Percentiles rank a stretch among this genome's conserved stretches.
Evolutionary conservation across 2,888 invertebrate species (phyloP).

Genomic region (Diloba caeruleocephala): DNA sequence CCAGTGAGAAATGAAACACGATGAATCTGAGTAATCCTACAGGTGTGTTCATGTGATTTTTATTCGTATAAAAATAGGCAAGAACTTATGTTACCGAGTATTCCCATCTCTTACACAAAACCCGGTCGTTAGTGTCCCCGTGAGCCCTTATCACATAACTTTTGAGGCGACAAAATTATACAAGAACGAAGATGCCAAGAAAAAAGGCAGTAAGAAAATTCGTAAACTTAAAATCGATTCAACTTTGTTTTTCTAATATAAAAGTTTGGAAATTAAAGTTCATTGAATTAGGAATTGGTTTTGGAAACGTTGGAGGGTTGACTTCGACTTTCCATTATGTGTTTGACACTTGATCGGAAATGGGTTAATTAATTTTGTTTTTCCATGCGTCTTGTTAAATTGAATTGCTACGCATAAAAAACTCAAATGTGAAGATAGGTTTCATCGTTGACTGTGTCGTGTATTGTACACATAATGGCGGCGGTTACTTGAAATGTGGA

Average conservation of each 20-base stretch:
- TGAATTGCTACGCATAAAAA: too few species aligned
- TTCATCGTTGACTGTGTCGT: too few species aligned
- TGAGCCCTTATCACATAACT: slow-evolving; percentile 43
- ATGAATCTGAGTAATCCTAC: slow-evolving; percentile 28
- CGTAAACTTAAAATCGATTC: slow-evolving; percentile 48
- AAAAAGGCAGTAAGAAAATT: slow-evolving; percentile 29
- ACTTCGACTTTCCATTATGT: slow-evolving; percentile 31
- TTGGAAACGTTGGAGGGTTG: slow-evolving; percentile 13
- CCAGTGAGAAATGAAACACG: slow-evolving; percentile 22
- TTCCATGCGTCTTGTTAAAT: too few species aligned
- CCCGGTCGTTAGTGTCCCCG: slow-evolving; percentile 42
- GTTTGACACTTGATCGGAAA: slow-evolving; percentile 28
- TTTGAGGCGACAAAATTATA: slow-evolving; percentile 45
- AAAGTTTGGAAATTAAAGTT: slow-evolving; percentile 48
- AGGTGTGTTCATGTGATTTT: slow-evolving; percentile 32
- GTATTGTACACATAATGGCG: too few species aligned
- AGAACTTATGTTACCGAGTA: slow-evolving; percentile 33
- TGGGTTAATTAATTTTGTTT: slow-evolving; percentile 18
- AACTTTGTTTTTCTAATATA: slow-evolving; percentile 49
- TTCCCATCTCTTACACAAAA: slow-evolving; percentile 43
- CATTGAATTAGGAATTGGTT: slow-evolving; percentile 42
- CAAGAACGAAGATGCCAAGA: slow-evolving; percentile 21
- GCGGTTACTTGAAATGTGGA: too few species aligned
- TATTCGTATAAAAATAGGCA: slow-evolving; percentile 19
- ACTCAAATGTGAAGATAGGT: too few species aligned